These are phyloP conservation scores for Saimiri boliviensis DNA, from an alignment of 2,113 vertebrate genomes.

Conservation along the genomic window DNA sequence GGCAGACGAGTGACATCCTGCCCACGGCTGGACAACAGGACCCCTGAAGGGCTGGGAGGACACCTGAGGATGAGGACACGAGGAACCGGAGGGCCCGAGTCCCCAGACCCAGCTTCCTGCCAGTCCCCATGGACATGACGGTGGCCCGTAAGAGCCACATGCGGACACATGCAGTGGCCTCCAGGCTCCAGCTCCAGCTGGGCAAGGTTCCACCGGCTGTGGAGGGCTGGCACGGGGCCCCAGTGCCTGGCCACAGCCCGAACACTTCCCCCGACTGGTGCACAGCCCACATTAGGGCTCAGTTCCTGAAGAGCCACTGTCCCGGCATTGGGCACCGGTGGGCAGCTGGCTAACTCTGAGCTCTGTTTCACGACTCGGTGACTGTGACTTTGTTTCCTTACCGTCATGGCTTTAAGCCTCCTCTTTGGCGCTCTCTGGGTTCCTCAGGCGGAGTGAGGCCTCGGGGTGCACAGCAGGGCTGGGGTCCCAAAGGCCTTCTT, in stretches of 20 bases:
- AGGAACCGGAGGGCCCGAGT: neutral
- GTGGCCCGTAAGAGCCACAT: neutral
- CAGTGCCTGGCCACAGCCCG: neutral
- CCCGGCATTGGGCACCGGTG: neutral
- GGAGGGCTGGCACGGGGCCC: neutral
- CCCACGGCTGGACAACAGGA: accelerated
- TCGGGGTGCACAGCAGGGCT: neutral
- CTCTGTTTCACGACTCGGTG: slow-evolving; percentile 28
- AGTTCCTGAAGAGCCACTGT: neutral
- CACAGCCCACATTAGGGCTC: neutral
- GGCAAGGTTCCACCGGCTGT: neutral
- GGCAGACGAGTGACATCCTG: neutral
- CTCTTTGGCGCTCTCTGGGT: neutral
- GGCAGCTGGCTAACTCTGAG: neutral
- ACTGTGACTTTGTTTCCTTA: slow-evolving; percentile 61
- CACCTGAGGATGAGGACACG: neutral
- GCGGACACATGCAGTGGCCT: neutral
- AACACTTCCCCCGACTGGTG: neutral
- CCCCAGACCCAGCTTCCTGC: neutral
- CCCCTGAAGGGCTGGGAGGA: neutral
- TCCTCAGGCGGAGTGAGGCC: neutral
- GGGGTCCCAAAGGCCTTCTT: neutral
- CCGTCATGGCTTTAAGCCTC: slow-evolving; percentile 1
- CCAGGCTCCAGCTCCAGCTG: neutral
- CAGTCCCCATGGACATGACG: accelerated